These are phyloP conservation scores for Melanocharis versteri DNA, from an alignment of 2,113 vertebrate species.

Conservation along the genomic window DNA sequence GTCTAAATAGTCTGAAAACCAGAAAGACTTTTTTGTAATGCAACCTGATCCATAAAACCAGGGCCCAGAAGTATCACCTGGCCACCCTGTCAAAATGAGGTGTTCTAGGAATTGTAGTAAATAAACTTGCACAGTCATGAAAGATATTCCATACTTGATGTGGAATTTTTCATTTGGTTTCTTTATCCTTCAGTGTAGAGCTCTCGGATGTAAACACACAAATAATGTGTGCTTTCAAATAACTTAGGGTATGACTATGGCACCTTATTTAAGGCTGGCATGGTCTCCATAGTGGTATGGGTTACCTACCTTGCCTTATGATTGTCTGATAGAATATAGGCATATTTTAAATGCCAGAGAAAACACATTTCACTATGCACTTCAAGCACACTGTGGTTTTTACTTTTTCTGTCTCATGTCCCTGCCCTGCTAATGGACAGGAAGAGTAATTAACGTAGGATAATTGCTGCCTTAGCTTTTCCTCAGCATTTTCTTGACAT, in stretches of 20 bases:
- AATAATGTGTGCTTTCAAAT: background rate
- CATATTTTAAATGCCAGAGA: background rate
- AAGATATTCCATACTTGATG: background rate
- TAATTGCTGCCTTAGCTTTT: background rate
- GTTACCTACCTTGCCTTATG: background rate
- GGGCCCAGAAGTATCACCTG: background rate
- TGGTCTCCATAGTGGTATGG: background rate
- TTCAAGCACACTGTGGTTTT: background rate
- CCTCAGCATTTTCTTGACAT: background rate
- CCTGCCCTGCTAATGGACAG: background rate
- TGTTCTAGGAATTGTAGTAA: background rate
- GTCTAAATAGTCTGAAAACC: background rate
- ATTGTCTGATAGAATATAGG: background rate
- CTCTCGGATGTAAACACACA: background rate
- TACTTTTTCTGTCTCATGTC: background rate
- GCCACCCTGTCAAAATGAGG: background rate
- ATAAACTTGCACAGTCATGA: background rate
- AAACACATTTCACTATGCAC: background rate
- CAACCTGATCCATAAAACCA: background rate
- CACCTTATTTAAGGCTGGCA: background rate
- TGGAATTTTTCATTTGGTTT: background rate
- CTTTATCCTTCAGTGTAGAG: background rate
- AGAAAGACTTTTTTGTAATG: background rate
- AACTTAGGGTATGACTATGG: background rate
- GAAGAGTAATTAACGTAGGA: background rate